Conservation (phyloP, 2,797 vertebrate genomes). For the Melanotaenia maccullochi region DNA sequence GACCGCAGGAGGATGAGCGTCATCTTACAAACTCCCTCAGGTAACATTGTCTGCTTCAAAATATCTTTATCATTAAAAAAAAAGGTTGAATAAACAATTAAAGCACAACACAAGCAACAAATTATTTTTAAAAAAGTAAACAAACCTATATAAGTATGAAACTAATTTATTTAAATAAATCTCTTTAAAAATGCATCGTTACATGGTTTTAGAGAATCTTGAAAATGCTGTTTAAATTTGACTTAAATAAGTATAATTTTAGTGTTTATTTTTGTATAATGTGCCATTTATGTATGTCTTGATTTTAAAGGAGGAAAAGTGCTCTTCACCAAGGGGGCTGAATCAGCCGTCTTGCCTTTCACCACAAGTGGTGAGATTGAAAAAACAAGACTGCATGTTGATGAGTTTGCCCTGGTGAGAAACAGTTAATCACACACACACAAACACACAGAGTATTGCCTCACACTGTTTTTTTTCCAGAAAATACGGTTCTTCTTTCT, state of each 20-base stretch:
- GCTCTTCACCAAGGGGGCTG: constrained; percentile 97
- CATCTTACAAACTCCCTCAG: constrained; percentile 91
- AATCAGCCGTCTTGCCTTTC: constrained; percentile 93
- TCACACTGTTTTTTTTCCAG: background rate
- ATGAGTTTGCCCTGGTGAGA: constrained; percentile 96
- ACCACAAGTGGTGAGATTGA: constrained; percentile 91
- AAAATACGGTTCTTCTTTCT: background rate
- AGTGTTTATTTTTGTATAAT: background rate
- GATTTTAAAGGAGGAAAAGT: constrained; percentile 86
- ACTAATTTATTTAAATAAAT: background rate
- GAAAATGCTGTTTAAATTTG: background rate
- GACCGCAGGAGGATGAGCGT: constrained; percentile 97
- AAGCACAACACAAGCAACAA: background rate
- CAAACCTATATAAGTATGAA: background rate
- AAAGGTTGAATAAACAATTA: background rate
- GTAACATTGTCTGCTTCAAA: constrained; percentile 68
- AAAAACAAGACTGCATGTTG: constrained; percentile 94
- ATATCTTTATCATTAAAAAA: background rate
- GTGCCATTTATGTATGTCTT: background rate
- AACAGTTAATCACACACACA: background rate
- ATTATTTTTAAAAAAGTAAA: background rate
- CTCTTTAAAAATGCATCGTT: background rate
- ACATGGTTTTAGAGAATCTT: background rate
- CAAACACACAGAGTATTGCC: background rate
- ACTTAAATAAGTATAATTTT: background rate